Conservation (phyloP, 1,140 invertebrate genomes). For the Drosophila tropicalis region DNA sequence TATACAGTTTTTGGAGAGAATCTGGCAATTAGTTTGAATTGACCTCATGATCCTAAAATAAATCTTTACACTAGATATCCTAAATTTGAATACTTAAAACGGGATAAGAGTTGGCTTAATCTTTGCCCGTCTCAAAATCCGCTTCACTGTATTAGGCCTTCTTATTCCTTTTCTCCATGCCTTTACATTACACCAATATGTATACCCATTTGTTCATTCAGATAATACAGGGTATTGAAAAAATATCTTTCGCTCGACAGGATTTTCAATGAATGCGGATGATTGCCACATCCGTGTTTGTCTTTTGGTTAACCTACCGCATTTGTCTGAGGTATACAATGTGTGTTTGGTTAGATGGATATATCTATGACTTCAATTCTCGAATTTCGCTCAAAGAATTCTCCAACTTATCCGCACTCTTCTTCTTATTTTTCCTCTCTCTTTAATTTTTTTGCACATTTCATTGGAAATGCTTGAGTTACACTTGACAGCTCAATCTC, state of each 20-base stretch:
- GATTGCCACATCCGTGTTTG: constrained; percentile 81
- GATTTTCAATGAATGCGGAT: constrained; percentile 56
- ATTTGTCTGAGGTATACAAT: constrained; percentile 21
- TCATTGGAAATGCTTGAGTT: constrained; percentile 33
- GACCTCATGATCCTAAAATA: too few species aligned
- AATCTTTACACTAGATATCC: too few species aligned
- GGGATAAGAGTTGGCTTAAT: too few species aligned
- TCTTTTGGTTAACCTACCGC: constrained; percentile 62
- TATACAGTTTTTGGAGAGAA: too few species aligned
- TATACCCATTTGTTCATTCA: neutral
- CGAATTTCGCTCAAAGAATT: constrained; percentile 33
- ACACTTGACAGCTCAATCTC: constrained; percentile 62
- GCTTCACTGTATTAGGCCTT: too few species aligned
- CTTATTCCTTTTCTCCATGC: too few species aligned
- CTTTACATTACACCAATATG: neutral
- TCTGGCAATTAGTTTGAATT: too few species aligned
- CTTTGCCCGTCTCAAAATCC: too few species aligned
- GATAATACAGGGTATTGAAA: constrained; percentile 15
- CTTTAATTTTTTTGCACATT: constrained; percentile 33
- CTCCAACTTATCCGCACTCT: neutral
- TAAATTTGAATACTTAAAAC: too few species aligned
- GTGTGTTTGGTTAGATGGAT: neutral
- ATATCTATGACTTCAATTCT: constrained; percentile 44
- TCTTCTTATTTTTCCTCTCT: neutral
- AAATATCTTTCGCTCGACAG: constrained; percentile 55